These are phyloP conservation scores for Chironomus riparius DNA, from an alignment of 2,888 invertebrate genomes.

Conservation along the genomic window DNA sequence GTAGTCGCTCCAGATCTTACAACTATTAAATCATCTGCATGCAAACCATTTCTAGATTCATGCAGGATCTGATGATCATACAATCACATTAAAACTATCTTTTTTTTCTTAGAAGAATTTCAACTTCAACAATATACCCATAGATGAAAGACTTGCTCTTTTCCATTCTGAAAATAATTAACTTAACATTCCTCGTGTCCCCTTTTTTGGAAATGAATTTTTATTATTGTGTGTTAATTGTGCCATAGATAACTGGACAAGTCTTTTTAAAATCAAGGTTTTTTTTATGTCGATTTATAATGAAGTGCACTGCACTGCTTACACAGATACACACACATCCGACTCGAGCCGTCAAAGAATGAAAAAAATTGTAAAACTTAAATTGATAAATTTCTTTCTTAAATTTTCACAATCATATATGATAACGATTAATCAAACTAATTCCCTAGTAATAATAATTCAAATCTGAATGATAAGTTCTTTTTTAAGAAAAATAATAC, in stretches of 20 bases:
- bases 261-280: neutral
- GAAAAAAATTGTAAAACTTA: neutral
- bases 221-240: neutral
- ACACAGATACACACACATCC: too few species aligned
- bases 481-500: too few species aligned
- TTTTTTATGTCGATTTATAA: neutral
- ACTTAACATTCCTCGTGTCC: neutral
- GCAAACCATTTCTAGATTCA: neutral
- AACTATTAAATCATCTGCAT: conserved; percentile 4
- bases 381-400: neutral
- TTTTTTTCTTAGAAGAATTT: neutral
- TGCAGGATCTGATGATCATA: neutral
- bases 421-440: too few species aligned
- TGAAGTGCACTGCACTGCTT: too few species aligned
- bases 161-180: neutral
- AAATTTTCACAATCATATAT: too few species aligned
- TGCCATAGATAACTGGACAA: neutral
- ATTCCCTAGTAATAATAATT: too few species aligned
- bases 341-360: neutral
- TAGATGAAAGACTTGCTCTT: neutral
- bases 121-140: neutral
- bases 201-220: neutral
- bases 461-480: too few species aligned
- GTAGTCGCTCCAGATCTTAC: conserved; percentile 52
- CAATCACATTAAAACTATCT: neutral